Base-by-base conservation (phyloP, 2,113 vertebrate genomes). In the Nematolebias whitei region DNA sequence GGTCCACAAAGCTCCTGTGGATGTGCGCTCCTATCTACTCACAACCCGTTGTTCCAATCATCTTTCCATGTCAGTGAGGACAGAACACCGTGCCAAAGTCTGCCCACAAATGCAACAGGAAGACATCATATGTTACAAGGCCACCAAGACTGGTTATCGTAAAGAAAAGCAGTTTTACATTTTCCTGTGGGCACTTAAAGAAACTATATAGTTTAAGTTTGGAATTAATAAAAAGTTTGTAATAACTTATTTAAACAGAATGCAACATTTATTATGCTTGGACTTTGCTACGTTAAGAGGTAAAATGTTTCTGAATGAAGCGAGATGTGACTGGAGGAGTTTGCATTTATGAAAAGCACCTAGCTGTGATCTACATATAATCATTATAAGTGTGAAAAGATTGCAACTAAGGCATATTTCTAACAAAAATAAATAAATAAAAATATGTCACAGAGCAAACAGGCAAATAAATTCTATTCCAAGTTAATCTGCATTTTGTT, bases 1-100 rank as follows among this genome's bases (percentile, higher is more conserved):
- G 59, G 74, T 78, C 81, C 87, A 89, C 87, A 88, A 87, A 87
- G 83, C 84, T 85, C 83, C 71, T 6, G 78, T 85, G 88, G 86
- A 87, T 80, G 83, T 78, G 77, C 81, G 82, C 79, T 55, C 61
- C 82, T 79, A 79, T 85, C 85, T 80, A 71, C 84, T 86, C 58
- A 10, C 68, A 72, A 66, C 77, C 79, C 53, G 75, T 78, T 82
- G 75, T 75, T 78, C 65, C 70, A 69, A 80, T 85, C 77, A 71
- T 73, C 75, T 80, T 76, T 52, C 76, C 63, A 52, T 38, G 61
- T 79, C 39, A 49, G 74, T 53, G 59, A 62, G 71, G 52, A 72
- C 50, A 59, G 75, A 61, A 71, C 56, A 58, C 67, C 56, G 75
- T 64, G 79, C 82, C 64, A 74, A 76, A 78, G 59, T 77, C 52